A percentile compares a stretch with the other conserved stretches of the same genome.
phyloP scores from a whole-genome alignment of 2,888 invertebrate species.

The Mermis nigrescens region DNA sequence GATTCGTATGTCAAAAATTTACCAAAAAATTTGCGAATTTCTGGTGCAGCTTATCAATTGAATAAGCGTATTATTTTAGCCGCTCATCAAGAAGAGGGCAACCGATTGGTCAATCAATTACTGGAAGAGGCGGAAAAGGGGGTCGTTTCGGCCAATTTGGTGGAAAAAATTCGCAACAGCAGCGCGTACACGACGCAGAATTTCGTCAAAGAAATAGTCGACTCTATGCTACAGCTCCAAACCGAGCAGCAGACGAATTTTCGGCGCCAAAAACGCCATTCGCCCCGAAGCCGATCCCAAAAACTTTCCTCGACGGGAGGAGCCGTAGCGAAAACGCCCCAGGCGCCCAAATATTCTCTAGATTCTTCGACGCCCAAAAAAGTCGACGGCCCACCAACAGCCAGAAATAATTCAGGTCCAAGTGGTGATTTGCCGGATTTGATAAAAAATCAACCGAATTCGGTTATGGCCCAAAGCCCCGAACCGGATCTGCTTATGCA shows the following conservation, averaged over 20 bases:
- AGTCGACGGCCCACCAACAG: background rate
- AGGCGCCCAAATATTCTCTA: background rate
- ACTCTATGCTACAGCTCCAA: conserved; percentile 7
- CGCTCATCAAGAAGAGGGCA: conserved; percentile 2
- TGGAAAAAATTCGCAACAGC: conserved; percentile 6
- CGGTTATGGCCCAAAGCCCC: background rate
- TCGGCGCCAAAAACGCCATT: background rate
- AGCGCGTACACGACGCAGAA: conserved; percentile 1
- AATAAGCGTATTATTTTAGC: too few species aligned
- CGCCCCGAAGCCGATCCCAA: background rate
- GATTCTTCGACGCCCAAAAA: background rate
- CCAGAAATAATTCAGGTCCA: background rate
- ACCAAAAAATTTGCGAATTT: too few species aligned
- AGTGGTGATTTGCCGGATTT: background rate
- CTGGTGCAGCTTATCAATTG: too few species aligned
- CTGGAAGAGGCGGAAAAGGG: conserved; percentile 11
- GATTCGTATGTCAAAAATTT: too few species aligned
- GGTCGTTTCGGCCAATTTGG: background rate
- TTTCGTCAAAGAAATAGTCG: conserved; percentile 12
- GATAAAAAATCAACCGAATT: background rate
- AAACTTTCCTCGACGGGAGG: background rate
- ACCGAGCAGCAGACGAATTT: background rate
- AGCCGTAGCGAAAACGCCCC: background rate
- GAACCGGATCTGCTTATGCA: background rate
- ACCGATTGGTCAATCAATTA: conserved; percentile 12